Conservation (phyloP, 2,797 vertebrate species). For the Serranus cabrilla region DNA sequence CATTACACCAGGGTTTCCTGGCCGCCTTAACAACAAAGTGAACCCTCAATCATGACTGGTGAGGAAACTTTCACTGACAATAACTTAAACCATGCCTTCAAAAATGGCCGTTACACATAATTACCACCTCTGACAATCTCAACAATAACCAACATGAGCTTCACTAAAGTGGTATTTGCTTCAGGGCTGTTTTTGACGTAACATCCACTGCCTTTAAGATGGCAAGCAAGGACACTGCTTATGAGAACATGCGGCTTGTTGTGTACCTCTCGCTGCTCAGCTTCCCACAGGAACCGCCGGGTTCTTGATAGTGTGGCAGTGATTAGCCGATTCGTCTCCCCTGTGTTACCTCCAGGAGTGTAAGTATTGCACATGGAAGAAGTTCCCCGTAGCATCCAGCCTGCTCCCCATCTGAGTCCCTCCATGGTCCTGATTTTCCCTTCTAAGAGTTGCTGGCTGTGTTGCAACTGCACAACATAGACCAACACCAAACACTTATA, state of each 20-base stretch:
- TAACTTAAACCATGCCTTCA: neutral
- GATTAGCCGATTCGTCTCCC: conserved; percentile 54
- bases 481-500: conserved; percentile 8
- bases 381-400: conserved; percentile 17
- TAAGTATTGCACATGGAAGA: conserved; percentile 32
- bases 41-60: neutral
- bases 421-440: conserved; percentile 44
- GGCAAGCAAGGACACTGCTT: conserved; percentile 10
- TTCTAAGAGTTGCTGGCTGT: conserved; percentile 30
- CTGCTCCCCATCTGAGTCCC: conserved; percentile 40
- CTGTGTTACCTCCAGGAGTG: conserved; percentile 47
- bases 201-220: neutral
- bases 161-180: neutral
- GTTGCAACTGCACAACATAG: conserved; percentile 11
- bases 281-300: conserved; percentile 20
- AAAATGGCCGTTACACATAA: conserved; percentile 1
- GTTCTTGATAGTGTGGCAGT: conserved; percentile 26
- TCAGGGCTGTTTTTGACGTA: neutral
- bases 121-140: neutral
- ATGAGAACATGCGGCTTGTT: conserved; percentile 17
- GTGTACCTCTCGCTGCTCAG: conserved; percentile 21
- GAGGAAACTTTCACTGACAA: neutral
- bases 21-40: too few relatives aligned
- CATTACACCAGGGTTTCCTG: too few relatives aligned
- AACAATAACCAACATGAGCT: neutral